Evolutionary conservation across 2,113 vertebrate species (phyloP).

Genomic region (Gadus chalcogrammus): DNA sequence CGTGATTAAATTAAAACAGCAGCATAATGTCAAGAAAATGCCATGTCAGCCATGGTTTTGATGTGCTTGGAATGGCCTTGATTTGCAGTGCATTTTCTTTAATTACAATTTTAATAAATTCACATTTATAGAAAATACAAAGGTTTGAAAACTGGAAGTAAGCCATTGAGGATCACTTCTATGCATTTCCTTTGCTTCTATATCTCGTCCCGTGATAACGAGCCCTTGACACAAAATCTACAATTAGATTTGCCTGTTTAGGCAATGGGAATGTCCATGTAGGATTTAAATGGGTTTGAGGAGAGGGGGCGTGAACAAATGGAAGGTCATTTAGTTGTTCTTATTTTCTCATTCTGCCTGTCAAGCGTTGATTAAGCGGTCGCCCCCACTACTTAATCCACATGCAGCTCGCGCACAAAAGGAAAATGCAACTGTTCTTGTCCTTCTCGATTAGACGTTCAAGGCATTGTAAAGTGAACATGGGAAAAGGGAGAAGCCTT

Average conservation of each 20-base stretch:
- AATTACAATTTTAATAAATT: too few species aligned
- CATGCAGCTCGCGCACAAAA: not conserved
- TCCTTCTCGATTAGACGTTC: slow-evolving; percentile 8
- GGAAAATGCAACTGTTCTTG: not conserved
- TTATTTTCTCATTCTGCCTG: not conserved
- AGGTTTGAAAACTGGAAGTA: too few species aligned
- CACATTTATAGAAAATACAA: too few species aligned
- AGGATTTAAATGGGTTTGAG: not conserved
- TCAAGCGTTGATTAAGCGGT: not conserved
- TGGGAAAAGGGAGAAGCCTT: not conserved
- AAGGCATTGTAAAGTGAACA: not conserved
- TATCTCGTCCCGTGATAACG: too few species aligned
- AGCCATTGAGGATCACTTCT: too few species aligned
- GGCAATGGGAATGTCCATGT: not conserved
- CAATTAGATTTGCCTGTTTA: not conserved
- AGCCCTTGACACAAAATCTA: too few species aligned
- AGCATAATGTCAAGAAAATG: too few species aligned
- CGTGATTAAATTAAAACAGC: too few species aligned
- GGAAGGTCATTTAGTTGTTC: not conserved
- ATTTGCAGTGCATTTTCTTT: too few species aligned
- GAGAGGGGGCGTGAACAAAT: not conserved
- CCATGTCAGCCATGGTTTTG: too few species aligned
- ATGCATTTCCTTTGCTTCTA: too few species aligned
- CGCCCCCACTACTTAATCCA: slow-evolving; percentile 5
- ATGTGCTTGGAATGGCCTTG: too few species aligned